Conservation (phyloP, 2,888 invertebrate genomes). For the Sthenelais limicola region DNA sequence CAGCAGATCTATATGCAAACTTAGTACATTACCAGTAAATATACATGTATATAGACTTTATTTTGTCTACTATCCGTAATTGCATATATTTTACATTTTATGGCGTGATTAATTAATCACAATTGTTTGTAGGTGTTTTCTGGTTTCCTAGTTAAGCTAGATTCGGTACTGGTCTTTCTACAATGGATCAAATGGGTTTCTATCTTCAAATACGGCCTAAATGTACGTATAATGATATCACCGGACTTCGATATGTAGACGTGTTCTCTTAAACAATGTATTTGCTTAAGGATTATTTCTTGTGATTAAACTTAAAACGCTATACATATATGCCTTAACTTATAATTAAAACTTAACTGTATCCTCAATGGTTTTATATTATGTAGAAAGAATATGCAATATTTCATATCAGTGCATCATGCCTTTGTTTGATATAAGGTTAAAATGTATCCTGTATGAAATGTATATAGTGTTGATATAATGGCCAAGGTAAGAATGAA, state of each 20-base stretch:
- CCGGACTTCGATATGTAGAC: not conserved
- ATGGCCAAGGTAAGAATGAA: no score
- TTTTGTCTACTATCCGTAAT: no score
- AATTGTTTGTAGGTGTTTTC: constrained; percentile 61
- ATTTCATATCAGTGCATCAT: no score
- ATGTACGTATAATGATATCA: constrained; percentile 5
- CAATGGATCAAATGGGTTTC: constrained; percentile 67
- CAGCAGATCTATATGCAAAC: not conserved
- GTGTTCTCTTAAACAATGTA: not conserved
- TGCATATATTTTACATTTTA: not conserved
- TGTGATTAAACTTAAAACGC: not conserved
- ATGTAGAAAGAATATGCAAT: no score
- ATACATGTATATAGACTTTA: no score
- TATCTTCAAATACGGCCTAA: constrained; percentile 61
- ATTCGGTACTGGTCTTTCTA: constrained; percentile 62
- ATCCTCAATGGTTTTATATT: no score
- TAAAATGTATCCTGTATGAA: no score
- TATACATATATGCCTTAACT: not conserved
- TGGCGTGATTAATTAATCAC: not conserved
- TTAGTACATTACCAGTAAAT: no score
- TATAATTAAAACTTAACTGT: no score
- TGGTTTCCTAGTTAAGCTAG: constrained; percentile 67
- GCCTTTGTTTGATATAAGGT: not conserved
- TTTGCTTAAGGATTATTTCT: not conserved
- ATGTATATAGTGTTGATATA: no score